Base-by-base conservation (phyloP, 2,797 vertebrate species). In the Furcifer pardalis region DNA sequence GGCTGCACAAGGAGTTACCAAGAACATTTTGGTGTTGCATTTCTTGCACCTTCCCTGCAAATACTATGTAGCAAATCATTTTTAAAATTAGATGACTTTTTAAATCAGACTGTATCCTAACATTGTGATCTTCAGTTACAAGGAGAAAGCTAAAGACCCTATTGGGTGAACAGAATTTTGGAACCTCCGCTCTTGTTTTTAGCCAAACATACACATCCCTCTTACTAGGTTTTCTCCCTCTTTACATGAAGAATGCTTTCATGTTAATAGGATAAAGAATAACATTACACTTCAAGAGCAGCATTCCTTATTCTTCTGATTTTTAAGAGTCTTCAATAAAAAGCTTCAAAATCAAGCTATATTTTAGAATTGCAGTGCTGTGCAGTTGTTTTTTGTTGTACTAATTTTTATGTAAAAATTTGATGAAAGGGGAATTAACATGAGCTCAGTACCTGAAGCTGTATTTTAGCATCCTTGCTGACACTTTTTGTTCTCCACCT, bases 401-500 rank as follows among this genome's bases (percentile, higher is more conserved):
- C 69, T 80, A 56, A 88, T 84, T 46, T 46, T 85, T 76, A 83
- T 71, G 32, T 68, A 74, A 76, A 88, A 89, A 49, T 49, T 86
- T 12, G 90, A 4, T 80, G 75, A 91, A 87, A 88, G 90, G 52
- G 87, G 89, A 91, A 94, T 92, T 25, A 84, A 81, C 17, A 73
- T 79, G 59, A 84, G 89, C 85, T 90, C 93, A 91, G 97, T 99
- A 99, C 98, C 99, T 99, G 98, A 93, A 99, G 98, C 93, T 99
- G 99, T 96, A 98, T 98, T 98, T 99, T 99, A 96, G 98, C 96
- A 94, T 99, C 98, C 99, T 99, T 99, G 97, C 98, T 98, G 97
- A 99, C 98, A 97, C 98, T 99, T 98, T 99, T 99, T 97, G 98
- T 99, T 97, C 98, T 98, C 98, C 98, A 99, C 96, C 98, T 97